These are phyloP conservation scores for Puma concolor DNA, from an alignment of 2,113 vertebrate species.

Conservation along the genomic window DNA sequence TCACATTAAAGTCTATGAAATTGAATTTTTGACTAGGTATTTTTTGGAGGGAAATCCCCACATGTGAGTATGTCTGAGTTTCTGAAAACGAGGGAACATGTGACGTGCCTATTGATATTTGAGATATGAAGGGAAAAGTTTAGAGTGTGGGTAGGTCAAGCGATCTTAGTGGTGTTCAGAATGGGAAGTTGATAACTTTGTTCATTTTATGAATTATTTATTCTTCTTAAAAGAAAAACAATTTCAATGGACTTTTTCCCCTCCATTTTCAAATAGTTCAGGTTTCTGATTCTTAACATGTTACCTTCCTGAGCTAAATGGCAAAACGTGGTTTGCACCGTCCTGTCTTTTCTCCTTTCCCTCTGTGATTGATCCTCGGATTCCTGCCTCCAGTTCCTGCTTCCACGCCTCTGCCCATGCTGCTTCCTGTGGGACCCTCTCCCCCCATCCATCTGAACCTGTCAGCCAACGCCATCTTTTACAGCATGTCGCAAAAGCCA, in stretches of 20 bases:
- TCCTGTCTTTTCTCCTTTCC: neutral
- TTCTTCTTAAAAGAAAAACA: slow-evolving; percentile 26
- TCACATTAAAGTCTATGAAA: slow-evolving; percentile 1
- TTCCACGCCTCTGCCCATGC: neutral
- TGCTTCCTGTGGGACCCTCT: neutral
- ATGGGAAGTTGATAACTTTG: neutral
- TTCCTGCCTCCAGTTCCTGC: neutral
- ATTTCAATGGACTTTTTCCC: neutral
- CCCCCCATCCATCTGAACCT: neutral
- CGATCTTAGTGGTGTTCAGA: neutral
- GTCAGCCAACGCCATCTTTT: neutral
- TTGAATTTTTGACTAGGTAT: neutral
- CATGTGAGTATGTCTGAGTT: neutral
- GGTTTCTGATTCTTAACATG: neutral
- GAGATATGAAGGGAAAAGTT: neutral
- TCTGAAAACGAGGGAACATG: neutral
- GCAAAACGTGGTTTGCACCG: neutral
- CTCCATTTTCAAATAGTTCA: neutral
- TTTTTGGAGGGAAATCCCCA: slow-evolving; percentile 9
- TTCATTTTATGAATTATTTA: neutral
- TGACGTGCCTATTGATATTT: neutral
- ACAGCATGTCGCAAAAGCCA: neutral
- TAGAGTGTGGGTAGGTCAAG: neutral
- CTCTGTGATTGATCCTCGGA: neutral
- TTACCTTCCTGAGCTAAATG: neutral